phyloP scores from a whole-genome alignment of 2,113 vertebrate species.

The Eulacestoma nigropectus region DNA sequence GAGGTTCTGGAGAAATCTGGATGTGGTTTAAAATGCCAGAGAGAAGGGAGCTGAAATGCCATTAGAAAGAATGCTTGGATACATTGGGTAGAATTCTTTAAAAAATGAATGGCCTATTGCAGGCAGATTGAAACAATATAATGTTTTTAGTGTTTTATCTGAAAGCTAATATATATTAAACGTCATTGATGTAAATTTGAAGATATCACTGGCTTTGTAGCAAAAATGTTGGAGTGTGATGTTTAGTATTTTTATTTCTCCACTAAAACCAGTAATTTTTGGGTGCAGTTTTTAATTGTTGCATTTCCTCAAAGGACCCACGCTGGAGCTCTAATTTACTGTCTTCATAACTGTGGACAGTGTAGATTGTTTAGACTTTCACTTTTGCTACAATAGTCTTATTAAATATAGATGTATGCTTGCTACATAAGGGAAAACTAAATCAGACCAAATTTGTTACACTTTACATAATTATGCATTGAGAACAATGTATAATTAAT shows the following conservation, averaged over 20 bases:
- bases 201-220: neutral
- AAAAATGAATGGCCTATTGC: neutral
- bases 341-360: constrained; percentile 30
- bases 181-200: neutral
- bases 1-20: neutral
- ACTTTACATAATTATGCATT: constrained; percentile 55
- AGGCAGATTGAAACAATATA: neutral
- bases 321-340: constrained; percentile 11
- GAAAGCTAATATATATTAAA: neutral
- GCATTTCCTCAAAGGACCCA: neutral
- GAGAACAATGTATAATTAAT: constrained; percentile 66
- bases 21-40: neutral
- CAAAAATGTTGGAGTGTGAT: neutral
- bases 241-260: neutral
- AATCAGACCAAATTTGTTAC: constrained; percentile 51
- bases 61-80: neutral
- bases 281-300: constrained; percentile 24
- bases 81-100: neutral
- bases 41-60: neutral
- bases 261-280: neutral
- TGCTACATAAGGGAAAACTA: constrained; percentile 33
- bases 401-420: constrained; percentile 58
- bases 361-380: constrained; percentile 22
- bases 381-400: neutral
- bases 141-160: neutral